Conservation (phyloP, 2,113 vertebrate genomes). For the Tupaia tana region DNA sequence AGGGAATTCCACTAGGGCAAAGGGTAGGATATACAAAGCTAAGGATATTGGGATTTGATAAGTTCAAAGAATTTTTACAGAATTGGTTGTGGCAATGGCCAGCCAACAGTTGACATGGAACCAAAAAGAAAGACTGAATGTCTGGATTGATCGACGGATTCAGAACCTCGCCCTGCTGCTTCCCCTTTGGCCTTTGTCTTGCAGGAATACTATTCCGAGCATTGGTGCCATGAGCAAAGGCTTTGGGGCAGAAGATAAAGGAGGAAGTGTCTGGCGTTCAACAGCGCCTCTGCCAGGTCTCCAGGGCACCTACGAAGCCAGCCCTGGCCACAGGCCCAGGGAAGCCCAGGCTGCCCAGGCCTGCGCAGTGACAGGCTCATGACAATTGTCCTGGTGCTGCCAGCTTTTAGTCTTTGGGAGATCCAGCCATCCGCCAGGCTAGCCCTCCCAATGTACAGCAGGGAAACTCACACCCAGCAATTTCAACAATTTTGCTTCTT, state of each 20-base stretch:
- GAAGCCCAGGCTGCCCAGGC: no score
- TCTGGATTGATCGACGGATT: neutral
- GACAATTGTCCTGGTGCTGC: fast-evolving
- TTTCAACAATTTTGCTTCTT: constrained; percentile 15
- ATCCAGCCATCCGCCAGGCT: neutral
- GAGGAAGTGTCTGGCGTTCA: neutral
- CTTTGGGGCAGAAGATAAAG: neutral
- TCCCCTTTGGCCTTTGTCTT: neutral
- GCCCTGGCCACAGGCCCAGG: neutral
- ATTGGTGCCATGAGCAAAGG: neutral
- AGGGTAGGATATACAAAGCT: constrained; percentile 39
- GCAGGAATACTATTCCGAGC: neutral
- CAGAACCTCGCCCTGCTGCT: neutral
- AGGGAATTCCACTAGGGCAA: constrained; percentile 34
- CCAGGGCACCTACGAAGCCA: neutral
- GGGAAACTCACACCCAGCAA: neutral
- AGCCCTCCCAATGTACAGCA: neutral
- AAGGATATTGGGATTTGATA: constrained; percentile 51
- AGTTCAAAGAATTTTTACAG: constrained; percentile 42
- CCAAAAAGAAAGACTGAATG: neutral
- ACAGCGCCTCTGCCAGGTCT: neutral
- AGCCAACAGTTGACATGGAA: neutral
- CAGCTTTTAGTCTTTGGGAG: neutral
- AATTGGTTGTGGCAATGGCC: constrained; percentile 26
- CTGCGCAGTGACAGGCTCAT: neutral